Conservation (phyloP, 1,140 invertebrate species). For the Phthorimaea operculella region DNA sequence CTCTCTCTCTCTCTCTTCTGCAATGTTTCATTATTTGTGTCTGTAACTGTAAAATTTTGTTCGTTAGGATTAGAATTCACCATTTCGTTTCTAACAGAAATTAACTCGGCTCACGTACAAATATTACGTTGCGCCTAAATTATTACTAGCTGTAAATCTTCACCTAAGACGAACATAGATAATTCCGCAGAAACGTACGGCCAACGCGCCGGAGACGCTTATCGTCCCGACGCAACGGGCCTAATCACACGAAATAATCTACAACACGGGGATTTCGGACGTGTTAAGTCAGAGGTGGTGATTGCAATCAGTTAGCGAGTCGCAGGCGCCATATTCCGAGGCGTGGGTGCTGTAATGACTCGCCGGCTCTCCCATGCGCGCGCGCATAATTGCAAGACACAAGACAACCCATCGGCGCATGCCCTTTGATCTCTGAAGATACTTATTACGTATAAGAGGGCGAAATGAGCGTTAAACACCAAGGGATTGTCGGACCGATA, state of each 20-base stretch:
- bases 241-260: slow-evolving; percentile 2
- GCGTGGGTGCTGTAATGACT: slow-evolving; percentile 54
- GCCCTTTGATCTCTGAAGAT: slow-evolving; percentile 60
- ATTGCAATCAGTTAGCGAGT: slow-evolving; percentile 50
- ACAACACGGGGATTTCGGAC: slow-evolving; percentile 25
- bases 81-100: no score
- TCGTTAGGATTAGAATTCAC: no score
- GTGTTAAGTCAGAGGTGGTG: slow-evolving; percentile 47
- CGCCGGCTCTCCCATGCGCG: slow-evolving; percentile 37
- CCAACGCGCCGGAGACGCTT: not conserved
- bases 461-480: slow-evolving; percentile 55
- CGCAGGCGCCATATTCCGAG: slow-evolving; percentile 42
- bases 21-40: no score
- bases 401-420: slow-evolving; percentile 27
- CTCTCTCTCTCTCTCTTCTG: no score
- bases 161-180: no score
- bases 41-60: no score
- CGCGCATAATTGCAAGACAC: slow-evolving; percentile 49
- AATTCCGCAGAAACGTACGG: no score
- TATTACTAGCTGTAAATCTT: no score
- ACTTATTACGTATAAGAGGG: slow-evolving; percentile 56
- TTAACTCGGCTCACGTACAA: no score
- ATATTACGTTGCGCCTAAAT: no score
- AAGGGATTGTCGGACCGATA: slow-evolving; percentile 37
- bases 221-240: not conserved